phyloP scores from a whole-genome alignment of 2,797 vertebrate species.

The Sebastes matsubarae region DNA sequence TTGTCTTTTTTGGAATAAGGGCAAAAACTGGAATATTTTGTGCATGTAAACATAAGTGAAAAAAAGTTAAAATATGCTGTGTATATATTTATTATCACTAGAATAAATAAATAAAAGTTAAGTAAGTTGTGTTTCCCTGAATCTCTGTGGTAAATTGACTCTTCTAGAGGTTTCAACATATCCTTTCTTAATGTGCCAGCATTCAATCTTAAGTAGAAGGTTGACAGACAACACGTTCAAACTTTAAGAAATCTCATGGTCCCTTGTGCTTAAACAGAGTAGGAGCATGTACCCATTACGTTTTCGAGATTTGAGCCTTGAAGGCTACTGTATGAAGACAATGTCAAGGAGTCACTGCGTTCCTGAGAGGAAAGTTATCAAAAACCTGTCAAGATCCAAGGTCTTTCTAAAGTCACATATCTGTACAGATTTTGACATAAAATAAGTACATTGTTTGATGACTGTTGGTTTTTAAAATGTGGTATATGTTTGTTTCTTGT shows the following conservation, averaged over 20 bases:
- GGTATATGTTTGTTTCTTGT: background rate
- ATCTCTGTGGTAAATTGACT: background rate
- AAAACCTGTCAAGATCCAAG: constrained; percentile 11
- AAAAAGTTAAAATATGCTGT: background rate
- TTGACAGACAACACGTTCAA: background rate
- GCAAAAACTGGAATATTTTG: background rate
- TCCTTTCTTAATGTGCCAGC: background rate
- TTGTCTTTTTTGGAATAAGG: background rate
- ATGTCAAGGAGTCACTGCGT: constrained; percentile 9
- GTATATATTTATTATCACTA: background rate
- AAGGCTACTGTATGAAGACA: constrained; percentile 30
- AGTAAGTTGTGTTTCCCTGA: background rate
- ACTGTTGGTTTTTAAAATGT: background rate
- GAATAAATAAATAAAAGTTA: background rate
- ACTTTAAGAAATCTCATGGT: background rate
- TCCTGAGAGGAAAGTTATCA: constrained; percentile 16
- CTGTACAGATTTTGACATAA: background rate
- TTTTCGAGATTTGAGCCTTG: constrained; percentile 38
- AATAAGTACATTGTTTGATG: background rate
- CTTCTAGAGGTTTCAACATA: background rate
- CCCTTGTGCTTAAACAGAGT: background rate
- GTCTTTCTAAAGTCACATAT: background rate
- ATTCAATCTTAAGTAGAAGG: background rate
- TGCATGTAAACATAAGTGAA: background rate
- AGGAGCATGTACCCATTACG: constrained; percentile 40